Evolutionary conservation across 2,113 vertebrate genomes (phyloP).

Genomic region (Cochlearius cochlearius): DNA sequence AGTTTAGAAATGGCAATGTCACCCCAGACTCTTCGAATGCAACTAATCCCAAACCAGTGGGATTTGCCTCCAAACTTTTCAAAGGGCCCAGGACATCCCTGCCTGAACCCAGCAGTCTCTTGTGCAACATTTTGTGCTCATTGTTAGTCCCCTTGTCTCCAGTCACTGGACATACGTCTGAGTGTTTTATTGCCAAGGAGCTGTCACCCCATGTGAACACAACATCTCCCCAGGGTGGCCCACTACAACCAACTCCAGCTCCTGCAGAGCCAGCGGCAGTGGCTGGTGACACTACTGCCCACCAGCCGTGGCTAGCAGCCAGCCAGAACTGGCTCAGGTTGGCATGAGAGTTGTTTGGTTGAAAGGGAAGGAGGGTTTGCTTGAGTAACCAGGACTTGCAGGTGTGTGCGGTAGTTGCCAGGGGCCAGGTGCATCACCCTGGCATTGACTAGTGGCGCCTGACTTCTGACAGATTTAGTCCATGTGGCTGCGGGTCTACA

Average conservation of each 20-base stretch:
- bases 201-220: not conserved
- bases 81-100: not conserved
- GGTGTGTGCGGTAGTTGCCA: not conserved
- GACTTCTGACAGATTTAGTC: not conserved
- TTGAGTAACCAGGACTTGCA: not conserved
- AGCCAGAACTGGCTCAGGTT: not conserved
- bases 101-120: not conserved
- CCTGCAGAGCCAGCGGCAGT: not conserved
- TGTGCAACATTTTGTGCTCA: not conserved
- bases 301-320: fast-evolving
- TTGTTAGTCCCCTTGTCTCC: not conserved
- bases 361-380: not conserved
- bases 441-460: not conserved
- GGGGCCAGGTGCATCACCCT: not conserved
- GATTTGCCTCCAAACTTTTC: not conserved
- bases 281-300: not conserved
- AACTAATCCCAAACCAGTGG: not conserved
- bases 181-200: not conserved
- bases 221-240: not conserved
- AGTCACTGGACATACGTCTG: not conserved
- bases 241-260: fast-evolving
- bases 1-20: not conserved
- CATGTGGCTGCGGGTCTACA: not conserved
- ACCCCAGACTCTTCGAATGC: not conserved
- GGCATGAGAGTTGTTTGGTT: no score